These are phyloP conservation scores for Dinocampus coccinellae DNA, from an alignment of 2,888 invertebrate species.

Conservation along the genomic window DNA sequence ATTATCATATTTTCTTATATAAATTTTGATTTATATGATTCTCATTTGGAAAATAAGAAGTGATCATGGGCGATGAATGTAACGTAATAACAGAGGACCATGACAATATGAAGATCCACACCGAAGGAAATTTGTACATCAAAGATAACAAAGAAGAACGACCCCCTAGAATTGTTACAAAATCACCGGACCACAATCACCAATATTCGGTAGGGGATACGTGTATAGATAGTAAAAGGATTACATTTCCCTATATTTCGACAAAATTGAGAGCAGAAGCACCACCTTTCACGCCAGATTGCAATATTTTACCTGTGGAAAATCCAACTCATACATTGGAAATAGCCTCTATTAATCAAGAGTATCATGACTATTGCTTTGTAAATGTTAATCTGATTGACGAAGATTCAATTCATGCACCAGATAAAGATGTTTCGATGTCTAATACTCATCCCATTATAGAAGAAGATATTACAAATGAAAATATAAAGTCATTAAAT, in stretches of 20 bases:
- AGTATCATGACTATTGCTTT: conserved; percentile 44
- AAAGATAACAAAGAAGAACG: conserved; percentile 29
- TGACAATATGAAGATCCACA: conserved; percentile 29
- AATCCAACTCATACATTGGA: conserved; percentile 24
- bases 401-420: background rate
- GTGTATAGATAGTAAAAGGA: background rate
- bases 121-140: conserved; percentile 35
- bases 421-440: background rate
- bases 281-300: conserved; percentile 53
- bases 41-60: too few species aligned
- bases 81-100: conserved; percentile 38
- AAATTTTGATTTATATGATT: too few species aligned
- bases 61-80: conserved; percentile 47
- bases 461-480: background rate
- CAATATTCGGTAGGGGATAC: background rate
- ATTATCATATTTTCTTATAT: too few species aligned
- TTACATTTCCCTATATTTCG: conserved; percentile 43
- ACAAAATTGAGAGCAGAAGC: conserved; percentile 55
- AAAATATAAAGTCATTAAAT: background rate
- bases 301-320: conserved; percentile 31
- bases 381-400: conserved; percentile 45
- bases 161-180: background rate
- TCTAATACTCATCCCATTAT: background rate
- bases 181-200: background rate
- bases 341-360: conserved; percentile 25